Conservation (phyloP, 2,113 vertebrate species). For the Platysteira castanea region DNA sequence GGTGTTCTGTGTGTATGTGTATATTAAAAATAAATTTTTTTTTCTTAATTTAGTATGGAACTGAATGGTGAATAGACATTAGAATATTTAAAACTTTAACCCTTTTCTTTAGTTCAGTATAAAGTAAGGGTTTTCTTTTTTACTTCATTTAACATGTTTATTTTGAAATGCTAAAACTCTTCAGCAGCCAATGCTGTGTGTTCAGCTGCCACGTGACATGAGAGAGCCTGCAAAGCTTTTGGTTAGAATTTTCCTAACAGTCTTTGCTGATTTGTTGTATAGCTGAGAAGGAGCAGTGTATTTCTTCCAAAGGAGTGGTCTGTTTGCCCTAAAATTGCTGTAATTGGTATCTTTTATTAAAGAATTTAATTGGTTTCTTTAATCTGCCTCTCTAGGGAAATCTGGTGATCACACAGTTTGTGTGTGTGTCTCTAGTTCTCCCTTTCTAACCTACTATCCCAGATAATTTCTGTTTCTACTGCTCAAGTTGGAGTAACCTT, state of each 20-base stretch:
- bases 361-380: background rate
- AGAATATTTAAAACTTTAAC: background rate
- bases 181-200: background rate
- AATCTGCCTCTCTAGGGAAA: background rate
- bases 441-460: background rate
- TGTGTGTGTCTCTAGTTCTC: background rate
- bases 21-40: background rate
- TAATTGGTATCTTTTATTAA: background rate
- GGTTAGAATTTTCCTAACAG: background rate
- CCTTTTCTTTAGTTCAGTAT: background rate
- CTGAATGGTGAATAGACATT: background rate
- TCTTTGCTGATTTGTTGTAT: background rate
- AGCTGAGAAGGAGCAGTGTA: background rate
- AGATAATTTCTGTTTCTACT: background rate
- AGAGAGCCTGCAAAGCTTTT: background rate
- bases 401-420: background rate
- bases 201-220: background rate
- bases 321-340: background rate
- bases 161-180: background rate
- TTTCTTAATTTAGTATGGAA: background rate
- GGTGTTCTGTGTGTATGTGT: background rate
- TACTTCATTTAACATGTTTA: background rate
- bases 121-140: background rate
- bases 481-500: background rate
- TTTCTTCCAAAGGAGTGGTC: background rate